Evolutionary conservation across 2,888 invertebrate species (phyloP).

Genomic region (Dryadula phaetusa): DNA sequence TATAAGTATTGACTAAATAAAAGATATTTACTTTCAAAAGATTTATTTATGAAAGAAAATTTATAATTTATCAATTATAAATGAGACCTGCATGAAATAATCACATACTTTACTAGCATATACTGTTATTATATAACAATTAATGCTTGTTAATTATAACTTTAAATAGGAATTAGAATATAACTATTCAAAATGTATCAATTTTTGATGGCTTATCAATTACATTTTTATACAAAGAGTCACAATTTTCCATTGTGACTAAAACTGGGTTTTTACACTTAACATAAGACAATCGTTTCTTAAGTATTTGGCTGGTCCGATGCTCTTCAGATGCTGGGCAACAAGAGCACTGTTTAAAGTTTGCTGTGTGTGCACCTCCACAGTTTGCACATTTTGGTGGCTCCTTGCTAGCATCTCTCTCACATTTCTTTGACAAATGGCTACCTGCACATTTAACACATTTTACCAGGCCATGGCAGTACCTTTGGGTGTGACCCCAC

Average conservation of each 20-base stretch:
- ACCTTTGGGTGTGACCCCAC: constrained; percentile 71
- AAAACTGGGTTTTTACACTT: neutral
- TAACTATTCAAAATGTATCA: neutral
- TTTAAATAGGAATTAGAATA: constrained; percentile 15
- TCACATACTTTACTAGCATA: neutral
- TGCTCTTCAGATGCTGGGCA: constrained; percentile 43
- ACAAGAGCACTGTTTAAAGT: constrained; percentile 56
- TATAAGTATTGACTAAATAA: constrained; percentile 13
- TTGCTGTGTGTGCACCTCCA: constrained; percentile 61
- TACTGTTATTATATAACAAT: neutral
- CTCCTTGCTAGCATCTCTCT: constrained; percentile 48
- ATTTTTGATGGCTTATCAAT: constrained; percentile 15
- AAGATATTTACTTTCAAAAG: constrained; percentile 9
- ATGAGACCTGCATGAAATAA: constrained; percentile 3
- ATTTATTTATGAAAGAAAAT: constrained; percentile 26
- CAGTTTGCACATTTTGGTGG: constrained; percentile 69
- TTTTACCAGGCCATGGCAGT: constrained; percentile 60
- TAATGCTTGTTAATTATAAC: neutral
- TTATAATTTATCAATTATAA: no score
- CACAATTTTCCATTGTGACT: constrained; percentile 37
- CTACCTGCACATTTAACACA: constrained; percentile 73
- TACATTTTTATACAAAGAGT: constrained; percentile 32
- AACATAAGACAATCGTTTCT: constrained; percentile 9
- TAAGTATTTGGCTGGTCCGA: constrained; percentile 22
- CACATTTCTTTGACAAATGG: constrained; percentile 63